phyloP scores from a whole-genome alignment of 2,888 invertebrate genomes.

The Pharmacophagus antenor region DNA sequence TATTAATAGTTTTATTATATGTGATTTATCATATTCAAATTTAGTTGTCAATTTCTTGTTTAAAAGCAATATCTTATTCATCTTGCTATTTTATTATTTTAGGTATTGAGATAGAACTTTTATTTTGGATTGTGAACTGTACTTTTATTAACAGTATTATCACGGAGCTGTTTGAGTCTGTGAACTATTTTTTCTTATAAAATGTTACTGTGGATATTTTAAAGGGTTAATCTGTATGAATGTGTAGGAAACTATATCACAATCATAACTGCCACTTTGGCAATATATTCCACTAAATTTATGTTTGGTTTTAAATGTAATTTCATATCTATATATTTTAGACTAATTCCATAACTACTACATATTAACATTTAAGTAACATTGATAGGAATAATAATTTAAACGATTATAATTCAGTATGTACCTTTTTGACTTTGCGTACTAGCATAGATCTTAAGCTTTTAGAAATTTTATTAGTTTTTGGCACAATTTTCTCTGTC shows the following conservation, averaged over 20 bases:
- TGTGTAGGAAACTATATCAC: slow-evolving; percentile 29
- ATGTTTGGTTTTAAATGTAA: slow-evolving; percentile 41
- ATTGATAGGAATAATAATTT: background rate
- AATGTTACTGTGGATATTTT: slow-evolving; percentile 26
- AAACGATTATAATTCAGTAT: background rate
- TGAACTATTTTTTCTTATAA: slow-evolving; percentile 12
- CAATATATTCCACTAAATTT: slow-evolving; percentile 54
- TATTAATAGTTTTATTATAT: slow-evolving; percentile 53
- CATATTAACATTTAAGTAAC: slow-evolving; percentile 12
- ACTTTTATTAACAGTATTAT: slow-evolving; percentile 30
- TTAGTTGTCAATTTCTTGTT: slow-evolving; percentile 56
- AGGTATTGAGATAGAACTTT: slow-evolving; percentile 29
- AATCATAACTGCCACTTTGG: slow-evolving; percentile 37
- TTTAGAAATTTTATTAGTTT: background rate
- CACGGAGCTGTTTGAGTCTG: slow-evolving; percentile 12
- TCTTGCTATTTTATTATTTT: slow-evolving; percentile 32
- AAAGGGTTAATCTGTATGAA: slow-evolving; percentile 37
- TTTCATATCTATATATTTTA: slow-evolving; percentile 16
- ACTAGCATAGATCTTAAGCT: background rate
- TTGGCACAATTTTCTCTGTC: too few species aligned
- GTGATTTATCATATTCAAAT: slow-evolving; percentile 61
- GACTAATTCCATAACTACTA: slow-evolving; percentile 11
- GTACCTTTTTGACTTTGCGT: background rate
- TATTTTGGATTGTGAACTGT: slow-evolving; percentile 14
- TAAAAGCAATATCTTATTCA: slow-evolving; percentile 61